Evolutionary conservation across 2,888 invertebrate genomes (phyloP).

Genomic region (Hypsopygia costalis): DNA sequence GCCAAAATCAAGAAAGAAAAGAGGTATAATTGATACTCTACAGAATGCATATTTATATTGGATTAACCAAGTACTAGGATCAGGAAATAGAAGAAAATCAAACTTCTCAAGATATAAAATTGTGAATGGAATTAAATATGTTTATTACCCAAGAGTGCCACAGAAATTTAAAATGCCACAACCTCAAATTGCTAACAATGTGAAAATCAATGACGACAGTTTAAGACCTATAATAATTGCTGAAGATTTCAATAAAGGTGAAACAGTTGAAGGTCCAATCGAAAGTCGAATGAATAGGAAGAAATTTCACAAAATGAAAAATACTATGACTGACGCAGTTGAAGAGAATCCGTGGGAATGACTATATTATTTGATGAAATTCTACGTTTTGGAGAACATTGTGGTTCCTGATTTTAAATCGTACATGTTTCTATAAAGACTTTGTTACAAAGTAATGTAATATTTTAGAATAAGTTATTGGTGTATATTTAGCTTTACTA

Average conservation of each 20-base stretch:
- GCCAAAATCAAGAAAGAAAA: slow-evolving; percentile 42
- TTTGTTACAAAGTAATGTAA: background rate
- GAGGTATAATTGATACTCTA: slow-evolving; percentile 53
- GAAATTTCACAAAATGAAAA: slow-evolving; percentile 54
- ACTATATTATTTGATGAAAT: slow-evolving; percentile 72
- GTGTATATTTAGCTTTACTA: background rate
- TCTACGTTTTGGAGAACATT: slow-evolving; percentile 61
- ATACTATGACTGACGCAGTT: slow-evolving; percentile 52
- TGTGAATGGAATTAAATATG: slow-evolving; percentile 58
- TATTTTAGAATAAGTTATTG: background rate
- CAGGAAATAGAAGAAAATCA: slow-evolving; percentile 35
- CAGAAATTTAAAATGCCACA: slow-evolving; percentile 45
- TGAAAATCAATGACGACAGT: slow-evolving; percentile 29
- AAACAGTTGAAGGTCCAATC: slow-evolving; percentile 53
- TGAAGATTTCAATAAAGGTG: slow-evolving; percentile 67
- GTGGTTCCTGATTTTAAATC: slow-evolving; percentile 62
- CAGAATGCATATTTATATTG: slow-evolving; percentile 61
- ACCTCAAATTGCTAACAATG: slow-evolving; percentile 22
- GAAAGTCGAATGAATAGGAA: slow-evolving; percentile 55
- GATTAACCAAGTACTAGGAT: slow-evolving; percentile 51
- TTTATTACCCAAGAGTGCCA: slow-evolving; percentile 47
- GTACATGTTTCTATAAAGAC: slow-evolving; percentile 48
- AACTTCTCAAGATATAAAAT: slow-evolving; percentile 49
- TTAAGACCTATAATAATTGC: slow-evolving; percentile 41
- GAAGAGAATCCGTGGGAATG: slow-evolving; percentile 74